Evolutionary conservation across 2,113 vertebrate genomes (phyloP), one percentile per base, ranked within the genome.

Genomic region (Oophaga pumilio): DNA sequence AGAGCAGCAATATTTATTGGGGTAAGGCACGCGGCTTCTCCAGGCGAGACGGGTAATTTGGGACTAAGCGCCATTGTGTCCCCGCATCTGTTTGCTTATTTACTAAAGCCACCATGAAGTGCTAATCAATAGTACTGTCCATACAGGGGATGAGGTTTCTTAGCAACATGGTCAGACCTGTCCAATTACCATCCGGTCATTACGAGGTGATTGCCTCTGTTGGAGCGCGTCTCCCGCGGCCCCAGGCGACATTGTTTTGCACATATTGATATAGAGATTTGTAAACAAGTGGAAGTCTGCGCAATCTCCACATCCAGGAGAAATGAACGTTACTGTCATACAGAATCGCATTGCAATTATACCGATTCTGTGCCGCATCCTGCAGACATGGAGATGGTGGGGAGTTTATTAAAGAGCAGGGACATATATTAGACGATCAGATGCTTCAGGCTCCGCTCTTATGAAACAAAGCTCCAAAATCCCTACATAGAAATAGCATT

Each of bases 131-230:
- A 91, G 14, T 5, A n/a, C 24, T 62, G 71, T 91, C 90, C 89
- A 90, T 81, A 78, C 90, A 12, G 71, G 9, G 77, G 91, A 33
- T 83, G 88, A 59, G 82, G 93, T 92, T 91, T 92, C 93, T 91
- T 89, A 89, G 93, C 92, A 94, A 94, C 92, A 88, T 56, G 86
- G 89, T 90, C 86, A 84, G 92, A 91, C 88, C 68, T 74, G 90
- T 91, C 90, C 92, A 87, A 88, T 90, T 64, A 81, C 92, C 92
- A 91, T 93, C 76, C 90, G 90, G 88, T 90, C 91, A 57, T 89
- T 93, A 17, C 0, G 12, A 28, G 89, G 89, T 91, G 86, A 88
- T 89, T 90, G 90, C 91, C 90, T 82, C 17, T 68, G 79, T 73
- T 91, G 89, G 90, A 94, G 92, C 89, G 92, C 88, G 87, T 93